Conservation (phyloP, 2,888 invertebrate species). For the Xylota segnis region DNA sequence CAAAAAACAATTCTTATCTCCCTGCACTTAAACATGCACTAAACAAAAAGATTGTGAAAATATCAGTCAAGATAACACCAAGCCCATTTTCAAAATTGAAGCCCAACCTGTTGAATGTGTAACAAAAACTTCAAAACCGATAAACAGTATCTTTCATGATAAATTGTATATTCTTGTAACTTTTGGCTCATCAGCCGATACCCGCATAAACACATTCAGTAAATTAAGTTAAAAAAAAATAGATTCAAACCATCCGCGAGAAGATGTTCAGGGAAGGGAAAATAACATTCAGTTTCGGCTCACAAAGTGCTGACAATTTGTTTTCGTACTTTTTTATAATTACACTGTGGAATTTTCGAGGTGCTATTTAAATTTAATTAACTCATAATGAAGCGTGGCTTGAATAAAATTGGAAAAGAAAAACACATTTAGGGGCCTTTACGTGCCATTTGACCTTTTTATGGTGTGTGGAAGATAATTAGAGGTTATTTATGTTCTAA, state of each 20-base stretch:
- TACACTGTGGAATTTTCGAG: not conserved
- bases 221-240: not conserved
- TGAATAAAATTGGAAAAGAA: not conserved
- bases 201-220: not conserved
- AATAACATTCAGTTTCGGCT: not conserved
- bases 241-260: not conserved
- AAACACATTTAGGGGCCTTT: not conserved
- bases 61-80: not conserved
- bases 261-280: not conserved
- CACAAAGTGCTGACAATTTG: conserved; percentile 9
- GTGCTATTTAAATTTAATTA: conserved; percentile 17
- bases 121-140: not conserved
- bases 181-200: too few species aligned
- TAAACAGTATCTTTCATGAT: not conserved
- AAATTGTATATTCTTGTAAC: not conserved
- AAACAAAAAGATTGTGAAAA: not conserved
- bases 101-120: conserved; percentile 1
- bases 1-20: not conserved
- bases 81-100: too few species aligned
- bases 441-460: conserved; percentile 14
- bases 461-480: not conserved
- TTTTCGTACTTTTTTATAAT: conserved; percentile 3
- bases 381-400: conserved; percentile 1
- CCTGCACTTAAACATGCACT: not conserved
- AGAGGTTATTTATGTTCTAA: conserved; percentile 1